Conservation (phyloP, 1,140 invertebrate genomes). For the Drosophila arizonae region DNA sequence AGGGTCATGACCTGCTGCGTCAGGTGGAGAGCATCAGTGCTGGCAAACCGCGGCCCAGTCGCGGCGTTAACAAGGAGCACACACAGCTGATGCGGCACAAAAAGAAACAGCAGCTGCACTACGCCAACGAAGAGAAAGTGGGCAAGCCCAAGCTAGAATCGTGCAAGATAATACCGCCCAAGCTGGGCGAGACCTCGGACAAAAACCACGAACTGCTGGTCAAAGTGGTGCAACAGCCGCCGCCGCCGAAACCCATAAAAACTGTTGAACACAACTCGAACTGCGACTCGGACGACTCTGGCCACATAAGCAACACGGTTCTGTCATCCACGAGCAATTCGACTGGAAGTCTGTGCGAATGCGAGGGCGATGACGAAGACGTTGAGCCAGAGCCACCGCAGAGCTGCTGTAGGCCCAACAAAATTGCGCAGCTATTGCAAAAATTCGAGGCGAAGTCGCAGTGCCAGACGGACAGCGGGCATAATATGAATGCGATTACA, state of each 20-base stretch:
- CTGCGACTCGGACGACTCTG: conserved; percentile 88
- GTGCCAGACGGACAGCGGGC: conserved; percentile 26
- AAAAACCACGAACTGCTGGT: conserved; percentile 73
- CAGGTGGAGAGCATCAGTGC: conserved; percentile 74
- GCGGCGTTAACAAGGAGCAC: conserved; percentile 59
- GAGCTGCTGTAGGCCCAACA: conserved; percentile 49
- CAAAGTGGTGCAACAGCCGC: conserved; percentile 60
- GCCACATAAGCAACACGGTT: conserved; percentile 87
- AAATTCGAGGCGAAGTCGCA: conserved; percentile 67
- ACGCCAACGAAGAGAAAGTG: conserved; percentile 76
- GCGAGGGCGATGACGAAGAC: conserved; percentile 46
- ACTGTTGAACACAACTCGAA: conserved; percentile 38
- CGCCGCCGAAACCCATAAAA: conserved; percentile 32
- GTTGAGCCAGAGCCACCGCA: conserved; percentile 1
- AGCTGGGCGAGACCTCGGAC: conserved; percentile 75
- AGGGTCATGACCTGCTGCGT: conserved; percentile 77
- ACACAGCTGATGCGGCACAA: conserved; percentile 55
- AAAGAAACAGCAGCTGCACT: conserved; percentile 60
- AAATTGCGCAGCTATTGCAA: conserved; percentile 65
- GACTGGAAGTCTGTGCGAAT: conserved; percentile 67
- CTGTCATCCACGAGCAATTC: conserved; percentile 59
- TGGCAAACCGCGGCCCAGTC: conserved; percentile 45
- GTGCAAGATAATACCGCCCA: conserved; percentile 79
- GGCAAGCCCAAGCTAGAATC: conserved; percentile 68
- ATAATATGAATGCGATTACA: background rate